Evolutionary conservation across 2,888 invertebrate species (phyloP), one percentile per base, ranked within the genome.

Genomic region (Bruchidius siliquastri): DNA sequence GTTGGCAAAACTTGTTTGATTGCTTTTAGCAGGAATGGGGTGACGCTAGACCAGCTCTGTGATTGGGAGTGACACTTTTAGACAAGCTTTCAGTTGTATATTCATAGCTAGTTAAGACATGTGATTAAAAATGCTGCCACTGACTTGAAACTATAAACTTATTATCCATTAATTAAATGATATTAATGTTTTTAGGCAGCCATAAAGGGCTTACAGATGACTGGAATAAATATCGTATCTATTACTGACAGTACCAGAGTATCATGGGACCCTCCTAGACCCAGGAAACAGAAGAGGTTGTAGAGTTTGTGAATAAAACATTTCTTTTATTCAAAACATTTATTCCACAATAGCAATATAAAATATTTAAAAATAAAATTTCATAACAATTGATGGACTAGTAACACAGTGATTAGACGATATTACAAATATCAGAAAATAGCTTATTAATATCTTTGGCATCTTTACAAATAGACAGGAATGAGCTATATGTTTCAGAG

Each of bases 141-240:
- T n/a, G n/a, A n/a, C n/a, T n/a, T 26, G 26, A 26, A 26, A 26
- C 26, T 26, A 8, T n/a, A n/a, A n/a, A n/a, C n/a, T n/a, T n/a
- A n/a, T n/a, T n/a, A n/a, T n/a, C n/a, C n/a, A n/a, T n/a, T n/a
- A n/a, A n/a, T n/a, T n/a, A n/a, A n/a, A n/a, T n/a, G n/a, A n/a
- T n/a, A n/a, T n/a, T n/a, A n/a, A n/a, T n/a, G n/a, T 74, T 90
- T 89, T 76, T 88, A 96, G 97, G 92, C 97, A 69, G 92, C 97
- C 4, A 92, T 99, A 70, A 98, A 98, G 88, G 98, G 98, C 0
- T 86, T 99, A 21, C 93, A 96, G 87, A 94, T 97, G 93, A 93
- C 94, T 71, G 98, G 98, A 20, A 84, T 98, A 67, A 91, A 96
- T 76, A 93, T 99, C 79, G 89, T 97, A 21, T 98, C 98, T 6